Evolutionary conservation across 2,888 invertebrate genomes (phyloP), one percentile per base, ranked within the genome.

Genomic region (Xestia ashworthii): DNA sequence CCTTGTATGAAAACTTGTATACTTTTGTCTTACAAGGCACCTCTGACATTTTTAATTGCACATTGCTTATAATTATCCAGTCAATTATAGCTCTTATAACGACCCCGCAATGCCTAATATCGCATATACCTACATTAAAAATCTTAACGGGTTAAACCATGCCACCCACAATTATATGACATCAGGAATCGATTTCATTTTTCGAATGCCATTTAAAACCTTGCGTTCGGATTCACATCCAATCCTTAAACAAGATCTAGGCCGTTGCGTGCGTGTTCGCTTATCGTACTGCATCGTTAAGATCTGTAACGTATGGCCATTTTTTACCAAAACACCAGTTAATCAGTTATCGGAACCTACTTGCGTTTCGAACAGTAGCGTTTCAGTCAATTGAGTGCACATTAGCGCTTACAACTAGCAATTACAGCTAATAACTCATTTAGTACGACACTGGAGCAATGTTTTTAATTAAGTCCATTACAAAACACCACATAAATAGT

Each of bases 361-460:
- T 78, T 83, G 58, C 64, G 68, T 76, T 74, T 22, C 76, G 25
- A 67, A 79, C 75, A 79, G 76, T 79, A 72, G 80, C 82, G 88
- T 80, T 87, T 70, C 80, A 87, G 71, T 86, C 75, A 84, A 88
- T 87, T 88, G 82, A 83, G 12, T 83, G 65, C 46, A 72, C 67
- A 83, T 87, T 86, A 81, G 62, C 76, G 78, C 64, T 81, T 81
- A 83, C 82, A 87, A 82, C 69, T 76, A 80, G 79, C 74, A 87
- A 88, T 88, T 88, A 88, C 44, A 16, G 75, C 80, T 88, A 88
- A 88, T 88, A 88, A 88, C 87, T 87, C 88, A 77, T 76, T 88
- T 86, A 88, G 65, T 79, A 77, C 60, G 78, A 81, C 75, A 83
- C 66, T 64, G 32, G 46, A 88, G 77, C 80, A 64, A 67, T 84